A percentile compares a stretch with the other conserved stretches of the same genome.
These are phyloP conservation scores for Oreochromis grahami DNA, from an alignment of 2,797 vertebrate genomes.

Conservation along the genomic window DNA sequence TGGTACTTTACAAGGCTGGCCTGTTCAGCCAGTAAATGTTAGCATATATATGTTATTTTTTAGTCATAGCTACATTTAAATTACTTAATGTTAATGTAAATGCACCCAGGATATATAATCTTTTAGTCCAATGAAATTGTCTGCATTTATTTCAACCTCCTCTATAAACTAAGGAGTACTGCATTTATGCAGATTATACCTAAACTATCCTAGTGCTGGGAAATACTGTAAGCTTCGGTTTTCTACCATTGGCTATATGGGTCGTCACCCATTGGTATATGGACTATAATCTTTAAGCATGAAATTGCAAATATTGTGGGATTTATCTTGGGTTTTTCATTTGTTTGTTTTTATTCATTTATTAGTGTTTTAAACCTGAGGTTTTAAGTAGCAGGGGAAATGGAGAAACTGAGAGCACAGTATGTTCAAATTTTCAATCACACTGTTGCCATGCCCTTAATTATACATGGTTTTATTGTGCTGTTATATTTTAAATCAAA, in stretches of 20 bases:
- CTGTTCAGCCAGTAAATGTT: neutral
- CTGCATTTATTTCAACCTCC: neutral
- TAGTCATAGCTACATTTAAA: neutral
- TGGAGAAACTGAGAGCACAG: neutral
- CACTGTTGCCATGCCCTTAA: neutral
- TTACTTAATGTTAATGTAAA: neutral
- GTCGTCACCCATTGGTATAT: neutral
- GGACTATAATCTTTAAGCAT: neutral
- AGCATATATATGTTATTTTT: neutral
- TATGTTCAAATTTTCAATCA: neutral
- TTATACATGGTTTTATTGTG: neutral
- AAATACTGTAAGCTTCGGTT: neutral
- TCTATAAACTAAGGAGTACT: neutral
- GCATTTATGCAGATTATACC: neutral
- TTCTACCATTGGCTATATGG: neutral
- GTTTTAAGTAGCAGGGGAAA: neutral
- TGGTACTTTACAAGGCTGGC: neutral
- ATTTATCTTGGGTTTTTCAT: neutral
- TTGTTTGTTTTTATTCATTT: neutral
- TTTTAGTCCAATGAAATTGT: neutral
- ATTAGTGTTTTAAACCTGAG: neutral
- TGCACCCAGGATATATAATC: neutral
- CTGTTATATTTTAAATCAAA: neutral
- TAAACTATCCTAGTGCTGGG: neutral
- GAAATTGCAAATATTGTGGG: neutral